Evolutionary conservation across 1,140 invertebrate genomes (phyloP).

Genomic region (Bombus pascuorum): DNA sequence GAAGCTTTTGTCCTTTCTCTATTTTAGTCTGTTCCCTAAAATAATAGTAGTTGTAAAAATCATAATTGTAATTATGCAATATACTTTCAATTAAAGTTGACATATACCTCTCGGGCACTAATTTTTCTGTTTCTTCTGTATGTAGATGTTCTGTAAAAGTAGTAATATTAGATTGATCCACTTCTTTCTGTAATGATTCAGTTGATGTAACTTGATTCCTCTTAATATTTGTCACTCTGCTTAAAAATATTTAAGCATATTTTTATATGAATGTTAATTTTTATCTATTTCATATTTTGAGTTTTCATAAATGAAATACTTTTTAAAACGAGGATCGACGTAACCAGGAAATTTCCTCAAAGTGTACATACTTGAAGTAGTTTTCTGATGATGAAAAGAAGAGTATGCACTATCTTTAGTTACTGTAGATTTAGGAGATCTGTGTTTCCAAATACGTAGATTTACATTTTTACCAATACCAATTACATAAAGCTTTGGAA

Average conservation of each 20-base stretch:
- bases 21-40: conserved; percentile 49
- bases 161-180: conserved; percentile 13
- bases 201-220: conserved; percentile 52
- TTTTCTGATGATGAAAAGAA: conserved; percentile 18
- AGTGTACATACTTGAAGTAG: conserved; percentile 23
- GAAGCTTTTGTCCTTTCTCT: conserved; percentile 57
- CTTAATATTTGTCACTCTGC: conserved; percentile 61
- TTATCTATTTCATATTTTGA: not conserved
- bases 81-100: conserved; percentile 2
- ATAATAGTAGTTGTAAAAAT: conserved; percentile 7
- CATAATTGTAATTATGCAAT: not conserved
- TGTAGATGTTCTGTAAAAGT: conserved; percentile 22
- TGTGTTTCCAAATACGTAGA: conserved; percentile 20
- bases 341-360: conserved; percentile 62
- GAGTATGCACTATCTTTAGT: conserved; percentile 40
- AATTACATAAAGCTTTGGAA: not conserved
- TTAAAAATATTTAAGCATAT: conserved; percentile 25
- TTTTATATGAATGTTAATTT: not conserved
- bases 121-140: conserved; percentile 26
- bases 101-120: conserved; percentile 46
- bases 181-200: conserved; percentile 35
- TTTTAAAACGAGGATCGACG: conserved; percentile 71
- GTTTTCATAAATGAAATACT: conserved; percentile 47
- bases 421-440: conserved; percentile 38
- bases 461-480: not conserved